Base-by-base conservation (phyloP, 2,797 vertebrate species). In the Hydrolagus colliei region DNA sequence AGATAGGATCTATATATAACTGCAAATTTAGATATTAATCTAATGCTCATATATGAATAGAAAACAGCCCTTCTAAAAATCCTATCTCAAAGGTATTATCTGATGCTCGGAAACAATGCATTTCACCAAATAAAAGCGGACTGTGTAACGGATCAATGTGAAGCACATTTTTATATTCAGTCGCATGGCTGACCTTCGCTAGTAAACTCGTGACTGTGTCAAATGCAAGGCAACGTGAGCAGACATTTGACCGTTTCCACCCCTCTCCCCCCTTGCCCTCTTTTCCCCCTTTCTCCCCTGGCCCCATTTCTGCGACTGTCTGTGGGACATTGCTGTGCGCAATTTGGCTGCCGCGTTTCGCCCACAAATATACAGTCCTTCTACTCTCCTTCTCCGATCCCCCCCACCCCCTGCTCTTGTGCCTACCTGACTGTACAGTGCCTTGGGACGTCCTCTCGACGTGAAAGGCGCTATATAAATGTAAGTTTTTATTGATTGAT, bases 61-160 rank as follows among this genome's bases (percentile, higher is more conserved):
- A 84, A 71, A 71, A 67, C 11, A 68, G 35, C 13, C 65, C 41
- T 41, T 68, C 79, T 84, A 52, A 84, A 27, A 84, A 52, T 67
- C 71, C 67, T 20, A 41, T 84, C 79, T 84, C 62, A 71, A 71
- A 35, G 27, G 14, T 35, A 80, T 76, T 80, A 80, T 35, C 78
- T 80, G 62, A 80, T 80, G 65, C 14, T 35, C 41, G 41, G 65
- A 84, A 27, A 68, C 79, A 84, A 84, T 84, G 79, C 63, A 84
- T 71, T 41, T 9, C 79, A 84, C n/a, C 65, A 41, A 41, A 71
- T 71, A 84, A 84, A 84, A 84, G 65, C 79, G 68, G 65, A 84
- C 35, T 71, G 20, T 71, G 32, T 32, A 41, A 84, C 41, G 79
- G 79, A 41, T 41, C 79, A 71, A 65, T 68, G 65, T 84, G 79